Base-by-base conservation (phyloP, 64 coral and sea anemone species). In the Stichodactyla helianthus region DNA sequence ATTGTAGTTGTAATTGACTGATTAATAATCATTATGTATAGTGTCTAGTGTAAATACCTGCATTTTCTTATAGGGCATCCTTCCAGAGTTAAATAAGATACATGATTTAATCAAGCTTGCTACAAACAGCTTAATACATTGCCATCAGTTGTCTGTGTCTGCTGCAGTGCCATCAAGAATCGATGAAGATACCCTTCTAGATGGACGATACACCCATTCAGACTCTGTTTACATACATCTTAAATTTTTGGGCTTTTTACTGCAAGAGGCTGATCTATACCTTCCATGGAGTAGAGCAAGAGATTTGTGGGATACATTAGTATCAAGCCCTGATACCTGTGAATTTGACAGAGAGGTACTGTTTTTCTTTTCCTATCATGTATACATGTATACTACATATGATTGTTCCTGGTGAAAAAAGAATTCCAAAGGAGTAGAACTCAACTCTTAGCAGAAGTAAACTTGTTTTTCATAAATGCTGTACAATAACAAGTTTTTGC, bases 251-350 rank as follows among this genome's bases (percentile, higher is more conserved):
- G 95, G 92, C 18, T 97, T 93, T 87, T 88, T 97, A n/a, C 83
- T 97, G 23, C 92, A 97, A 91, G 92, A 97, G 63, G 95, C 88
- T 50, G 82, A 79, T 52, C 86, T 97, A 4, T 97, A 97, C 82
- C 77, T 97, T 4, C 95, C 83, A 17, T 91, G 92, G 92, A 88
- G 93, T 60, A 91, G 95, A 83, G 92, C 95, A 14, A 88, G 86
- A 61, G 95, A 97, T 65, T 91, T 97, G 50, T 97, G 95, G 95
- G 95, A 97, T 77, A 83, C 82, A 53, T 84, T 97, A 14, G 89
- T 97, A 23, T 86, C 92, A 82, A 93, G 91, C 88, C 18, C 86
- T 27, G 92, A 93, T 86, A 85, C 88, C 53, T 97, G 92, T 79
- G 95, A 97, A 56, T 91, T 97, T 61, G 95, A 97, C 84, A 91